Conservation (phyloP, 2,797 vertebrate species). For the Lacerta agilis region DNA sequence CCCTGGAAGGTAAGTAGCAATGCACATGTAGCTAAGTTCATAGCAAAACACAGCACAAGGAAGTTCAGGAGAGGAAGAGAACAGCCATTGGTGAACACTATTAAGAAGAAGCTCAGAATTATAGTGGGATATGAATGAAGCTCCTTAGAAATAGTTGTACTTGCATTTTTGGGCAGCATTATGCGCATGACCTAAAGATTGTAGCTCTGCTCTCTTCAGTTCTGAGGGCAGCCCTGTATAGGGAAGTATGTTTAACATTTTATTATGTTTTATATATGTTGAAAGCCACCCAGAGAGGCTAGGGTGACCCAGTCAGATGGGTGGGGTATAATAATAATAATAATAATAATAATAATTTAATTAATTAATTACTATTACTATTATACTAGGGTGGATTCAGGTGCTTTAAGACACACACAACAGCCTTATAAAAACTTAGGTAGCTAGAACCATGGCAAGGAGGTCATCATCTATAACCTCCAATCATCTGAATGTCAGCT, state of each 20-base stretch:
- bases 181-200: neutral
- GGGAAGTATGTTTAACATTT: too few species aligned
- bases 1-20: slow-evolving; percentile 51
- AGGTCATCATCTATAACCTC: neutral
- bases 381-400: neutral
- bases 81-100: too few species aligned
- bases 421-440: neutral
- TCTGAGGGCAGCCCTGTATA: too few species aligned
- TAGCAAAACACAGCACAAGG: slow-evolving; percentile 43
- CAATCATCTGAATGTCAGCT: neutral
- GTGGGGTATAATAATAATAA: too few species aligned
- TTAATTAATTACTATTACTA: too few species aligned
- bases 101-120: neutral
- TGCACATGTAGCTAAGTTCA: slow-evolving; percentile 25
- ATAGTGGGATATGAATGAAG: neutral
- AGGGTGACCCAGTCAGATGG: too few species aligned
- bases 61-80: neutral
- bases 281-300: too few species aligned
- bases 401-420: neutral
- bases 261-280: too few species aligned
- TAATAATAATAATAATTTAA: too few species aligned
- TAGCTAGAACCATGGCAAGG: neutral
- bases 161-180: neutral
- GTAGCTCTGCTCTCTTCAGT: neutral
- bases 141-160: too few species aligned